phyloP scores from a whole-genome alignment of 2,888 invertebrate species.

The Stramonita haemastoma region DNA sequence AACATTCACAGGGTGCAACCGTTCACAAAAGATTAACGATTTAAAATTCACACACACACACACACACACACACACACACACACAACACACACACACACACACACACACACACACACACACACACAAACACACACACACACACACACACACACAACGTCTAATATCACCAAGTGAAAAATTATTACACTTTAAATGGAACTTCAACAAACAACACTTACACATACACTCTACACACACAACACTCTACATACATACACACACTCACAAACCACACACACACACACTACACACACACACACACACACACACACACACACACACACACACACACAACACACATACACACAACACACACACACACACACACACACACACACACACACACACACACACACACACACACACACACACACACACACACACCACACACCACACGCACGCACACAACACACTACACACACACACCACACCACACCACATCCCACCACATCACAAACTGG shows the following conservation, averaged over 20 bases:
- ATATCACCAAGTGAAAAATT: too few relatives aligned
- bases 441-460: neutral
- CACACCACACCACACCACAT: neutral
- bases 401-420: slow-evolving; percentile 15
- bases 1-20: too few relatives aligned
- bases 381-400: slow-evolving; percentile 17
- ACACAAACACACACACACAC: neutral
- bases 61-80: slow-evolving; percentile 17
- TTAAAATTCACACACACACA: neutral
- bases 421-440: slow-evolving; percentile 15
- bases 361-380: slow-evolving; percentile 17
- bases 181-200: too few relatives aligned
- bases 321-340: neutral
- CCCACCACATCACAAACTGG: neutral
- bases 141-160: neutral
- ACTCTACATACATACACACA: slow-evolving; percentile 1
- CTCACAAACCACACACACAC: slow-evolving; percentile 14
- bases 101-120: neutral
- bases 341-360: slow-evolving; percentile 11
- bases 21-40: too few relatives aligned
- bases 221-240: slow-evolving; percentile 1
- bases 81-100: neutral
- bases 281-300: slow-evolving; percentile 4
- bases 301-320: slow-evolving; percentile 14
- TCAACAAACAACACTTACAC: slow-evolving; percentile 5